phyloP scores from a whole-genome alignment of 2,797 vertebrate species.

The Peromyscus attwateri region DNA sequence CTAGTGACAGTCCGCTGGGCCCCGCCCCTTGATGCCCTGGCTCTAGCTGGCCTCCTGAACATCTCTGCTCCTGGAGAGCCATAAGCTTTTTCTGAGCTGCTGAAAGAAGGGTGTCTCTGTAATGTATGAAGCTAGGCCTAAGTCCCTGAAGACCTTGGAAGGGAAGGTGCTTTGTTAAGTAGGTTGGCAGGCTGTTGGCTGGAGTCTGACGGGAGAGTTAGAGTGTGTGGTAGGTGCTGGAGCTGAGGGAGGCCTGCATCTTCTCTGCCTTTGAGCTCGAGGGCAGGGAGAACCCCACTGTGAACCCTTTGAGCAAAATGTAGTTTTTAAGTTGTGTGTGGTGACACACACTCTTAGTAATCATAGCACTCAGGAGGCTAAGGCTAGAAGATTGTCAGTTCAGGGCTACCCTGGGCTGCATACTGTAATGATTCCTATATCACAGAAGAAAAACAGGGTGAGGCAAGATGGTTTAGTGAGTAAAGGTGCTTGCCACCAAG shows the following conservation, averaged over 20 bases:
- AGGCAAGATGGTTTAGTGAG: not conserved
- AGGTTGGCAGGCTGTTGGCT: constrained; percentile 4
- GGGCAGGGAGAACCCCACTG: not conserved
- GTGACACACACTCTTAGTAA: not conserved
- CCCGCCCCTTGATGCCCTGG: not conserved
- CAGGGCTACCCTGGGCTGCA: not conserved
- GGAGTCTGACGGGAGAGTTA: not conserved
- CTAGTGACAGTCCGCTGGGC: not conserved
- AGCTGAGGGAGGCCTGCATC: not conserved
- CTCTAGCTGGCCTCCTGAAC: not conserved
- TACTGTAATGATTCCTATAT: not conserved
- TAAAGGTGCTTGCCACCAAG: not conserved
- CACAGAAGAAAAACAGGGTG: not conserved
- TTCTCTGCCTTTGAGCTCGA: not conserved
- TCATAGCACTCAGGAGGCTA: not conserved
- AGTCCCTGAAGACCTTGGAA: not conserved
- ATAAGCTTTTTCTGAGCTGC: constrained; percentile 8
- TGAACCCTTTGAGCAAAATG: not conserved
- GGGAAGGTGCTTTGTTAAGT: constrained; percentile 53
- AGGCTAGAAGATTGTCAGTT: not conserved
- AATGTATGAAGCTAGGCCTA: not conserved
- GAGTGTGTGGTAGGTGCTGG: not conserved
- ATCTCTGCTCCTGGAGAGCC: not conserved
- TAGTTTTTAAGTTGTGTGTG: not conserved
- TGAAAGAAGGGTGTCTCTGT: not conserved